These are phyloP conservation scores for Oryzias curvinotus DNA, from an alignment of 2,113 vertebrate species.

Conservation along the genomic window DNA sequence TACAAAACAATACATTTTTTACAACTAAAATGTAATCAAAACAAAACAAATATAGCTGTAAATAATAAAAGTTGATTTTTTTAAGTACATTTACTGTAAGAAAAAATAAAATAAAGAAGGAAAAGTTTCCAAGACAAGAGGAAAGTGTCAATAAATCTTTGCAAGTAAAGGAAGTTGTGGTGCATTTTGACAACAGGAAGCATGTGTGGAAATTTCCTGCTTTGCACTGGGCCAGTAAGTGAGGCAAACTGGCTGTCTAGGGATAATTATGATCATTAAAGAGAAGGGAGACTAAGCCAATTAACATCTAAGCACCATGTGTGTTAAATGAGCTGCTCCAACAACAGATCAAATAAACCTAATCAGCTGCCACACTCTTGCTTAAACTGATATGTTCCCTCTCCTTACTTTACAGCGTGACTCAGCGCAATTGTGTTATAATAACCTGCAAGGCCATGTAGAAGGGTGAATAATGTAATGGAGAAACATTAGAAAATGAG, in stretches of 20 bases:
- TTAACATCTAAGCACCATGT: constrained; percentile 61
- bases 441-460: constrained; percentile 10
- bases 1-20: too few relatives aligned
- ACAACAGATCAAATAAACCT: constrained; percentile 51
- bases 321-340: constrained; percentile 68
- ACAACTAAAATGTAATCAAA: too few relatives aligned
- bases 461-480: neutral
- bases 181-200: too few relatives aligned
- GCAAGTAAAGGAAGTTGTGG: too few relatives aligned
- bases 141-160: too few relatives aligned
- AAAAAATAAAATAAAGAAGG: too few relatives aligned
- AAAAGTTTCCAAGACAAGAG: too few relatives aligned
- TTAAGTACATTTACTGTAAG: too few relatives aligned
- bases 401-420: neutral
- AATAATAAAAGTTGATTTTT: too few relatives aligned
- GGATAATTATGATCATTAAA: constrained; percentile 75
- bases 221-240: constrained; percentile 23
- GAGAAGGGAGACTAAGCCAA: constrained; percentile 53
- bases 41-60: too few relatives aligned
- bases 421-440: constrained; percentile 9
- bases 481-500: neutral
- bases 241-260: constrained; percentile 54
- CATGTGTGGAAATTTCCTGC: neutral
- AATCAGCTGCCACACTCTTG: constrained; percentile 17
- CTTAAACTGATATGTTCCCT: constrained; percentile 11